Percentiles rank a stretch among this genome's conserved stretches.
These are phyloP conservation scores for Cantharis flavilabris DNA, from an alignment of 2,888 invertebrate genomes.

Conservation along the genomic window DNA sequence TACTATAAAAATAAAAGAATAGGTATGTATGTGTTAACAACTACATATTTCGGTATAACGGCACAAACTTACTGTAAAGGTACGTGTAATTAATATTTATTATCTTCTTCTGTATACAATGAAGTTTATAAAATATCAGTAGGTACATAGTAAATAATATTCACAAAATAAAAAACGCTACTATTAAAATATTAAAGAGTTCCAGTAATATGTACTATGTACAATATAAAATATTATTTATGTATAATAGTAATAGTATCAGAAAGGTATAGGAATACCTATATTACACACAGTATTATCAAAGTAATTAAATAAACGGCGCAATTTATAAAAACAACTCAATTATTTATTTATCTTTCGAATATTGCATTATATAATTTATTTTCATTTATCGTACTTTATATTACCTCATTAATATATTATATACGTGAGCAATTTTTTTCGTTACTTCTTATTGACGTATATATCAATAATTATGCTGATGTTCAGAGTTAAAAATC, in stretches of 20 bases:
- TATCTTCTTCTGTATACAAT: not conserved
- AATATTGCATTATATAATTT: not conserved
- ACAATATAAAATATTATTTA: no score
- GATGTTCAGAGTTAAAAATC: not conserved
- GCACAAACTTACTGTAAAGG: not conserved
- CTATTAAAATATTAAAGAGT: not conserved
- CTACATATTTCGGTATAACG: not conserved
- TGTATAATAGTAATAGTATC: no score
- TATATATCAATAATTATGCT: not conserved
- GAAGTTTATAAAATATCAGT: not conserved
- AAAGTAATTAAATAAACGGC: not conserved
- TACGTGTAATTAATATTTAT: not conserved
- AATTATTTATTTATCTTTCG: not conserved
- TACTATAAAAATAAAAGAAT: not conserved
- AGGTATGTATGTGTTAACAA: not conserved
- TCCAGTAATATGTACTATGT: no score
- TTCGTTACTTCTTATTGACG: not conserved
- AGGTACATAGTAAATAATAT: not conserved
- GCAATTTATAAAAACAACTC: not conserved
- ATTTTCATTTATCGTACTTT: not conserved
- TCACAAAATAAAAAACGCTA: not conserved
- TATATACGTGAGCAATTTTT: not conserved
- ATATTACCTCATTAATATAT: not conserved
- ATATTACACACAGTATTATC: no score
- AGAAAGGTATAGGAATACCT: no score